These are phyloP conservation scores for Hoplias malabaricus DNA, from an alignment of 2,113 vertebrate genomes.

Conservation along the genomic window DNA sequence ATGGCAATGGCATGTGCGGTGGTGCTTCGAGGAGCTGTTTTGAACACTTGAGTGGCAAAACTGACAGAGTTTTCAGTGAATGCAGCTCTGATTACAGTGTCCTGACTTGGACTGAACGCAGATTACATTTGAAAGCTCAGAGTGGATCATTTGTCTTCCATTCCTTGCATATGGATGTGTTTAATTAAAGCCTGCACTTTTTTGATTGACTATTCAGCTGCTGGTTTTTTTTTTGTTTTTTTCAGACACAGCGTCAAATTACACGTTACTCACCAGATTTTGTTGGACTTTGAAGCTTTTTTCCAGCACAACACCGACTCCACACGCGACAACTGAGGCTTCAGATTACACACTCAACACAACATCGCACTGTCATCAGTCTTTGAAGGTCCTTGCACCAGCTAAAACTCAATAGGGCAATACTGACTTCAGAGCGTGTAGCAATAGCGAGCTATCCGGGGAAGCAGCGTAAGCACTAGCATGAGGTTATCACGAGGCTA, in stretches of 20 bases:
- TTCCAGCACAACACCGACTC: slow-evolving; percentile 7
- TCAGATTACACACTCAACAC: slow-evolving; percentile 29
- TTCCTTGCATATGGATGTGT: background rate
- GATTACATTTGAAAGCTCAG: background rate
- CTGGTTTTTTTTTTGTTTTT: background rate
- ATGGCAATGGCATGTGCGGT: slow-evolving; percentile 51
- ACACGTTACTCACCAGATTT: background rate
- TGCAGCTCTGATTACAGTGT: slow-evolving; percentile 43
- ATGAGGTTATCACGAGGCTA: background rate
- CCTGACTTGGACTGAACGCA: background rate
- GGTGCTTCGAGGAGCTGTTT: slow-evolving; percentile 48
- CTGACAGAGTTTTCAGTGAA: slow-evolving; percentile 59
- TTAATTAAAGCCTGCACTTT: background rate
- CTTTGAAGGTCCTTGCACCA: slow-evolving; percentile 35
- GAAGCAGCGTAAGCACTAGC: slow-evolving; percentile 51
- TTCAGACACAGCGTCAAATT: background rate
- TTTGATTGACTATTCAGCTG: background rate
- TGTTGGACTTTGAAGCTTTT: background rate
- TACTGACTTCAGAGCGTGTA: slow-evolving; percentile 63
- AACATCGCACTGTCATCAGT: slow-evolving; percentile 24
- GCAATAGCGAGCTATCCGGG: slow-evolving; percentile 59
- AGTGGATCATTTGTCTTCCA: background rate
- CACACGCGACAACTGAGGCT: slow-evolving; percentile 22
- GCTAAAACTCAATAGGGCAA: slow-evolving; percentile 44
- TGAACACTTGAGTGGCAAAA: slow-evolving; percentile 31